Base-by-base conservation (phyloP, 2,888 invertebrate species). In the Andrena flavipes region DNA sequence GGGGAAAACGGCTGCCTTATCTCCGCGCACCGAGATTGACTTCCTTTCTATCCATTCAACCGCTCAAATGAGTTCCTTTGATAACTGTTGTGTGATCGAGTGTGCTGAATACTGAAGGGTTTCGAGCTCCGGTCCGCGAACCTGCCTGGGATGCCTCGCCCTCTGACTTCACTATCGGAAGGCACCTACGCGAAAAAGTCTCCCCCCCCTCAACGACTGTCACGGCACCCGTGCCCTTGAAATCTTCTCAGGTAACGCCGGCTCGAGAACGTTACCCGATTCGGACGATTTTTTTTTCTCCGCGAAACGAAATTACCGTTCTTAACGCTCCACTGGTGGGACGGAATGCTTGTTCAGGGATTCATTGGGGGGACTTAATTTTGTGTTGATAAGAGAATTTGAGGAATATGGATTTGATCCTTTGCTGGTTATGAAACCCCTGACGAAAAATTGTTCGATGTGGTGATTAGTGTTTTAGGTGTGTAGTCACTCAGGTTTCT, bases 1-100 rank as follows among this genome's bases (percentile, higher is more conserved):
- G 85, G 86, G 88, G 90, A 89, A 89, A 90, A 90, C 89, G 90
- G 88, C 87, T 88, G 91, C 91, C 93, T 93, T 93, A 93, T 93
- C 93, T 93, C 92, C 92, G 93, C 91, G 90, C 90, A 89, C 91
- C 91, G 92, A 93, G 93, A 93, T 93, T 93, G 93, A 93, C 93
- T 93, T 93, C 93, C 93, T 93, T 93, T 93, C 93, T 92, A 92
- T 89, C 93, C 91, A 93, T 92, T 92, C 93, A 93, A 87, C 91
- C 92, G 93, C 92, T 93, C 93, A 92, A 93, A 93, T 93, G 91
- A 93, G 93, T 93, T 93, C 93, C 93, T 93, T 93, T 93, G 93
- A 93, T 93, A 93, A 93, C 93, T 93, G 93, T 93, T 93, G 93
- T 93, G 93, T 92, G 92, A 93, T 93, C 93, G 93, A 93, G 93